Evolutionary conservation across 2,797 vertebrate genomes (phyloP).

Genomic region (Epinephelus awoara): DNA sequence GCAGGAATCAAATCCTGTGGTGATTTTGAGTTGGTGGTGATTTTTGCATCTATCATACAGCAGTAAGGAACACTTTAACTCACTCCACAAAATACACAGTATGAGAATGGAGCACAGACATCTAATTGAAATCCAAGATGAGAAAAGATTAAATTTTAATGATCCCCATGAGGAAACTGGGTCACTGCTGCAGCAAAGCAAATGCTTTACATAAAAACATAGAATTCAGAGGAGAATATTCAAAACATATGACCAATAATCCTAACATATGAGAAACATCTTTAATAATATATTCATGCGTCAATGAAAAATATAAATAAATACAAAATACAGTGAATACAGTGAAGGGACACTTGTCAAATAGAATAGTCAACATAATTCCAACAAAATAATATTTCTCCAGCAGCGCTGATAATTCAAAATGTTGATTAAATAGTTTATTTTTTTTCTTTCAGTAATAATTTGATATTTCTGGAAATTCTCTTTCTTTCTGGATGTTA

Average conservation of each 20-base stretch:
- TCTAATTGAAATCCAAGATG: constrained; percentile 31
- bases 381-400: not conserved
- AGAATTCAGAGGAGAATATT: constrained; percentile 16
- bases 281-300: not conserved
- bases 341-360: not conserved
- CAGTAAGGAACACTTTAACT: not conserved
- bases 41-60: not conserved
- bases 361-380: not conserved
- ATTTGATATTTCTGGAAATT: no score
- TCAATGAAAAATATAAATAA: not conserved
- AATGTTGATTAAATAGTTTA: not conserved
- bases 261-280: not conserved
- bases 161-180: constrained; percentile 43
- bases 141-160: constrained; percentile 37
- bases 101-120: constrained; percentile 5
- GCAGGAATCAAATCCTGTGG: not conserved
- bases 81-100: constrained; percentile 3
- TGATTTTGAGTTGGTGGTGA: not conserved
- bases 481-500: no score
- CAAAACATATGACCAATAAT: constrained; percentile 10
- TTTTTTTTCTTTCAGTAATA: not conserved
- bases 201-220: constrained; percentile 25
- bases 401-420: not conserved
- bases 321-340: not conserved
- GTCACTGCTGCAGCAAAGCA: constrained; percentile 25